A percentile compares a stretch with the other conserved stretches of the same genome.
phyloP scores from a whole-genome alignment of 2,113 vertebrate species.

The Synodontis membranacea region DNA sequence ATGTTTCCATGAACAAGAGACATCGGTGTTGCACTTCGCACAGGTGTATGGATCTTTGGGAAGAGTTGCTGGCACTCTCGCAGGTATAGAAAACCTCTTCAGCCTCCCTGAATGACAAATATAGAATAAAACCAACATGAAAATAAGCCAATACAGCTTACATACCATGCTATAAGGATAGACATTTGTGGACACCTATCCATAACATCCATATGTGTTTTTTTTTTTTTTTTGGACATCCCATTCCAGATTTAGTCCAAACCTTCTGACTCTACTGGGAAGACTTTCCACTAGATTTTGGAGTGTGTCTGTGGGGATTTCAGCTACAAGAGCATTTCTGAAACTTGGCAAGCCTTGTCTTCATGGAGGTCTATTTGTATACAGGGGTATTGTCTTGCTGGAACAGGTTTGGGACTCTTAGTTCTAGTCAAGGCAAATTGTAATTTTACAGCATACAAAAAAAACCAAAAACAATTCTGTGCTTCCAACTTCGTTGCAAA shows the following conservation, averaged over 20 bases:
- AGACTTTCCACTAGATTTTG: not conserved
- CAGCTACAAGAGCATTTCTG: not conserved
- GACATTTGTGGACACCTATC: not conserved
- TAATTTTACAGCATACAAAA: not conserved
- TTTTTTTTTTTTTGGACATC: not conserved
- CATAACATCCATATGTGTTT: not conserved
- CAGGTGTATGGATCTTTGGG: constrained; percentile 26
- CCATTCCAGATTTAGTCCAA: not conserved
- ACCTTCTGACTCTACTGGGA: not conserved
- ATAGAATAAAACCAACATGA: not conserved
- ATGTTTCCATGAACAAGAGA: constrained; percentile 33
- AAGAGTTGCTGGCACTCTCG: not conserved
- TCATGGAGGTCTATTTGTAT: not conserved
- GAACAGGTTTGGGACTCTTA: not conserved
- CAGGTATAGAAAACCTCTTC: not conserved
- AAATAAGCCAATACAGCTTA: not conserved
- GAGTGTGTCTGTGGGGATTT: not conserved
- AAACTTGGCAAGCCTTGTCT: not conserved
- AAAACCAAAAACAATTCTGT: not conserved
- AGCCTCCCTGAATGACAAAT: constrained; percentile 2
- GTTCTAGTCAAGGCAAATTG: not conserved
- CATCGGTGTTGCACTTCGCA: constrained; percentile 24
- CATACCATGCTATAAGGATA: not conserved
- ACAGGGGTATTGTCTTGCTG: not conserved
- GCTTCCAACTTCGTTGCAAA: not conserved